These are phyloP conservation scores for Anoplius nigerrimus DNA, from an alignment of 2,888 invertebrate genomes.

Conservation along the genomic window DNA sequence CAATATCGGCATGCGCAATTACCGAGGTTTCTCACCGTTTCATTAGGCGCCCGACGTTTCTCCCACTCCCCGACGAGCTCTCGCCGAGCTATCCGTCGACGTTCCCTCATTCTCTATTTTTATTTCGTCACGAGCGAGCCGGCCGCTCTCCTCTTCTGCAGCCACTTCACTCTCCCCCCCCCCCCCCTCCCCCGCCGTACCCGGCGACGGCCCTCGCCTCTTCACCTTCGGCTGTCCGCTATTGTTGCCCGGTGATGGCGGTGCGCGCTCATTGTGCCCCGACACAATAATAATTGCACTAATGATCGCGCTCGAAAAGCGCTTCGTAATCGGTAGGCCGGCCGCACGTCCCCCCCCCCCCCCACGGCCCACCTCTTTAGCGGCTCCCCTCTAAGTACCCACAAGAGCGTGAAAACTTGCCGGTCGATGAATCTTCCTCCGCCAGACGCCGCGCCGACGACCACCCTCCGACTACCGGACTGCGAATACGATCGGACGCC, in stretches of 20 bases:
- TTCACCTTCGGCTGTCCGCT: constrained; percentile 49
- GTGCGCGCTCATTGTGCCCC: constrained; percentile 64
- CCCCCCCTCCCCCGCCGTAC: constrained; percentile 25
- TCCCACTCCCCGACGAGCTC: neutral
- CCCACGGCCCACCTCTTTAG: constrained; percentile 34
- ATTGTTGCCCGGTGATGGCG: constrained; percentile 63
- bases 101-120: constrained; percentile 4
- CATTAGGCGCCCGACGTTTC: neutral
- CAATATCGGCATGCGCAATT: neutral
- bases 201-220: constrained; percentile 41
- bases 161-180: constrained; percentile 6
- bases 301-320: constrained; percentile 70
- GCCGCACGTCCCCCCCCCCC: constrained; percentile 15
- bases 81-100: neutral
- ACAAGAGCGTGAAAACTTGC: constrained; percentile 29
- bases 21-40: neutral
- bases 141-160: neutral
- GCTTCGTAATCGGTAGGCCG: constrained; percentile 63
- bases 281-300: constrained; percentile 72
- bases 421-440: constrained; percentile 10
- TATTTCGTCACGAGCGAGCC: constrained; percentile 2
- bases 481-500: too few relatives aligned
- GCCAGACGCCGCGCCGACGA: too few relatives aligned
- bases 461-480: too few relatives aligned
- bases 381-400: constrained; percentile 40